Percentiles rank a stretch among this genome's conserved stretches.
Evolutionary conservation across 2,797 vertebrate species (phyloP).

Genomic region (Craterocephalus amniculus): DNA sequence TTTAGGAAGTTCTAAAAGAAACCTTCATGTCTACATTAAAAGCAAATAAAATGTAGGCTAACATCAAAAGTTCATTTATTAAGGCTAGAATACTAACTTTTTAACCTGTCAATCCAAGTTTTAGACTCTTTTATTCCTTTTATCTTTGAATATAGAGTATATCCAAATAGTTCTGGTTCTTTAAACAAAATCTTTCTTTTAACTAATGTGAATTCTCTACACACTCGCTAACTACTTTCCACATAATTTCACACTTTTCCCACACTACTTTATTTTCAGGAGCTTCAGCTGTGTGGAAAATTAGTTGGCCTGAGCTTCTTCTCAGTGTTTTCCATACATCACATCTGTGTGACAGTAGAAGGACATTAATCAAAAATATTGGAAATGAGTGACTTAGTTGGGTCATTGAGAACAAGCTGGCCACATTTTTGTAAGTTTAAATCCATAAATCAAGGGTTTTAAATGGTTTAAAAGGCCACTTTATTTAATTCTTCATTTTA

Average conservation of each 20-base stretch:
- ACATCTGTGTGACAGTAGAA: neutral
- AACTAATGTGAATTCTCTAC: neutral
- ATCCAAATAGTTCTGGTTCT: neutral
- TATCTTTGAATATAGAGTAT: neutral
- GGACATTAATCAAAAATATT: neutral
- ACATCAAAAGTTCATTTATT: no score
- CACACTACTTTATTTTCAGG: neutral
- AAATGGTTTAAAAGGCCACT: conserved; percentile 9
- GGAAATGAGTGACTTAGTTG: conserved; percentile 5
- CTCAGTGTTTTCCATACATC: neutral
- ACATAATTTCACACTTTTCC: neutral
- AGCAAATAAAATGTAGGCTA: neutral
- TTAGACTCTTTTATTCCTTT: neutral
- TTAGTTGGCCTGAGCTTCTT: neutral
- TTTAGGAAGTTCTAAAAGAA: neutral
- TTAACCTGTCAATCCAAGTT: no score
- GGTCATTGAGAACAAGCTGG: neutral
- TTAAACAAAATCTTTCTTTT: neutral
- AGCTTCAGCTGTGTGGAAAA: neutral
- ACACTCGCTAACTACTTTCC: neutral
- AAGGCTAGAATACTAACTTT: no score
- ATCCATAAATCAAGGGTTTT: neutral
- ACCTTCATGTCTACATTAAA: neutral
- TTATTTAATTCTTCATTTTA: conserved; percentile 1
- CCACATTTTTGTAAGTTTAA: neutral